Evolutionary conservation across 2,888 invertebrate genomes (phyloP).

Genomic region (Drosophila subsilvestris): DNA sequence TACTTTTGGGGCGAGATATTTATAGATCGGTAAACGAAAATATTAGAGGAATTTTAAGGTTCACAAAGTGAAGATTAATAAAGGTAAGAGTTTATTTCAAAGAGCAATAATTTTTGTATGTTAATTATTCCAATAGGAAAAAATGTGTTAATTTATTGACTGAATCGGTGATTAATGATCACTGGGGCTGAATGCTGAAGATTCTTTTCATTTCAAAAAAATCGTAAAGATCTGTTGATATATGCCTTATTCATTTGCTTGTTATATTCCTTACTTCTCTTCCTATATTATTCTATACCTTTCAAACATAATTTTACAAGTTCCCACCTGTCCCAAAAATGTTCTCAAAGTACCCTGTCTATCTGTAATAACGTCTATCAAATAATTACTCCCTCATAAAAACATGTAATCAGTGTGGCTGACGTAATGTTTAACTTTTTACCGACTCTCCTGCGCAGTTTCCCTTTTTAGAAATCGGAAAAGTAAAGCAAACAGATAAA

Average conservation of each 20-base stretch:
- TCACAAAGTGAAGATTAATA: too few species aligned
- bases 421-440: slow-evolving; percentile 23
- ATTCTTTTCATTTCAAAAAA: too few species aligned
- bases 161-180: too few species aligned
- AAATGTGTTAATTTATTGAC: too few species aligned
- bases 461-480: neutral
- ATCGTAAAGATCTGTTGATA: too few species aligned
- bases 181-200: too few species aligned
- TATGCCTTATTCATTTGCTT: neutral
- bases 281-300: neutral
- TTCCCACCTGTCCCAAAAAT: neutral
- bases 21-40: neutral
- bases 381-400: slow-evolving; percentile 10
- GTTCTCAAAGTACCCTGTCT: neutral
- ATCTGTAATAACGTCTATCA: neutral
- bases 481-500: slow-evolving; percentile 19
- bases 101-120: too few species aligned
- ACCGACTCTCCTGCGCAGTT: slow-evolving; percentile 21
- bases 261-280: too few species aligned
- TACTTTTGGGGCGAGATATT: neutral
- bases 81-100: too few species aligned
- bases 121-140: too few species aligned
- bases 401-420: slow-evolving; percentile 8
- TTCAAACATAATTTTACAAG: neutral
- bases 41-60: too few species aligned